These are phyloP conservation scores for Dufourea novaeangliae DNA, from an alignment of 1,140 invertebrate species.

Conservation along the genomic window DNA sequence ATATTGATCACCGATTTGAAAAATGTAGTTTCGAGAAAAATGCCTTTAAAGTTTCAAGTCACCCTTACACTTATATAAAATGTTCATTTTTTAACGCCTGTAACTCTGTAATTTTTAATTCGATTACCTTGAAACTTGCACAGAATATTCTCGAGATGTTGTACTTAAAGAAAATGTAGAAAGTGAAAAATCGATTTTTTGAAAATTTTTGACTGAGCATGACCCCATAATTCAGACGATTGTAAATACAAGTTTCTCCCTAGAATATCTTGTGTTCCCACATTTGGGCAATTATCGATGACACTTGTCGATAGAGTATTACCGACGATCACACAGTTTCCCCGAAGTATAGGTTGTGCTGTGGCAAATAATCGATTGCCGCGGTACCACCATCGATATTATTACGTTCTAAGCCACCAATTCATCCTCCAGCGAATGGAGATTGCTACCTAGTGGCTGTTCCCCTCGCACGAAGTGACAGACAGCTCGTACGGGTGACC, in stretches of 20 bases:
- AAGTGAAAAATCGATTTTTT: no score
- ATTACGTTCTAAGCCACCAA: conserved; percentile 37
- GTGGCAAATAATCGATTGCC: conserved; percentile 10
- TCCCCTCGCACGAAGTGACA: conserved; percentile 48
- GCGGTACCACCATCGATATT: conserved; percentile 33
- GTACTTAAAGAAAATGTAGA: no score
- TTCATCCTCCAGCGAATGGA: conserved; percentile 39
- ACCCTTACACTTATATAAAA: no score
- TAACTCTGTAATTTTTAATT: no score
- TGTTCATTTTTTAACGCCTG: no score
- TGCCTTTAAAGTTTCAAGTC: no score
- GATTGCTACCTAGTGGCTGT: conserved; percentile 39
- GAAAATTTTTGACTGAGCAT: no score
- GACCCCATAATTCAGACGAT: no score
- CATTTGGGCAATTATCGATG: neutral
- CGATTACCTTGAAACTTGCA: no score
- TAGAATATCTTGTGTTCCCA: neutral
- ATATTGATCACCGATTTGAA: no score
- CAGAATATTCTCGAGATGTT: no score
- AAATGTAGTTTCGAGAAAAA: no score
- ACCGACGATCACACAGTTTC: neutral
- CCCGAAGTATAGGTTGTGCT: neutral
- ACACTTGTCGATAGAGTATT: neutral
- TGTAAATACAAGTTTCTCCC: neutral
- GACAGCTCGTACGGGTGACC: conserved; percentile 53